Evolutionary conservation across 2,888 invertebrate genomes (phyloP).

Genomic region (Isoperla grammatica): DNA sequence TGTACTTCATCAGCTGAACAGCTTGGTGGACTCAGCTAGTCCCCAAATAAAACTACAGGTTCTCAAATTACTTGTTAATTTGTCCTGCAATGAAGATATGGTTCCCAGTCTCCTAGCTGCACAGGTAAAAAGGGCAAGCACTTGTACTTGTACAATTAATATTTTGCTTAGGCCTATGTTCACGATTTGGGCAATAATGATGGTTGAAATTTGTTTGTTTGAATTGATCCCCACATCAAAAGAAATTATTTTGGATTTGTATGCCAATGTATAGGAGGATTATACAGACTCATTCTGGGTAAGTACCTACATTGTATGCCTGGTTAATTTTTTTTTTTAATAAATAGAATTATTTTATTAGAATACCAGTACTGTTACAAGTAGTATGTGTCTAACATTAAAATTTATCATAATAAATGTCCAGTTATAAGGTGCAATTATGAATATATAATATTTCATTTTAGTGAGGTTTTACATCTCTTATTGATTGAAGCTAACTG

Average conservation of each 20-base stretch:
- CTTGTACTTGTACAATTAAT: not conserved
- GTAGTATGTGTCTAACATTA: not conserved
- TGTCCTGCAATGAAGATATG: constrained; percentile 53
- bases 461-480: no score
- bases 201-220: not conserved
- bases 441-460: no score
- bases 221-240: constrained; percentile 2
- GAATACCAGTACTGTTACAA: no score
- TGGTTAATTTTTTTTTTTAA: no score
- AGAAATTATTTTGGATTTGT: not conserved
- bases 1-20: constrained; percentile 45
- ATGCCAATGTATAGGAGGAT: no score
- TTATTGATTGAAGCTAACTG: no score
- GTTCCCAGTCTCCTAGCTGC: constrained; percentile 53
- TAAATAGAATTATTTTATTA: no score
- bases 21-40: constrained; percentile 43
- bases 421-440: no score
- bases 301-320: no score
- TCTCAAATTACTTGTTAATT: constrained; percentile 52
- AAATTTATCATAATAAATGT: not conserved
- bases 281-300: no score
- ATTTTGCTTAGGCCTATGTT: not conserved
- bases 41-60: constrained; percentile 46
- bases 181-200: no score
- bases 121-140: constrained; percentile 45